Percentiles rank a stretch among this genome's conserved stretches.
Evolutionary conservation across 2,888 invertebrate species (phyloP).

Genomic region (Nezara viridula): DNA sequence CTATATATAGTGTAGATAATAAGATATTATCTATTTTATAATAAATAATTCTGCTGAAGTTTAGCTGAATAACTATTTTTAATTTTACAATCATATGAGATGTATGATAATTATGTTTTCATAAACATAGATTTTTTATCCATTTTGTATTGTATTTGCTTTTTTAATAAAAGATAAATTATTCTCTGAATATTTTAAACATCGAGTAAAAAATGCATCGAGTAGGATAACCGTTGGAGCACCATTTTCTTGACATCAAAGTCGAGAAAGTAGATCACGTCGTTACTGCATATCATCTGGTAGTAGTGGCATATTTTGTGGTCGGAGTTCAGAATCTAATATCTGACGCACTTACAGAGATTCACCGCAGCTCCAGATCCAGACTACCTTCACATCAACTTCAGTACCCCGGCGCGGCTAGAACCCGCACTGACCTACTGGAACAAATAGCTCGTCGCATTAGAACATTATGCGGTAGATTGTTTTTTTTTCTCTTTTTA

Average conservation of each 20-base stretch:
- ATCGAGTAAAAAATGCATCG: neutral
- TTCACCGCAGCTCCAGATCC: neutral
- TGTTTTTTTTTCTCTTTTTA: neutral
- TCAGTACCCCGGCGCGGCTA: neutral
- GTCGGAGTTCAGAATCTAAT: neutral
- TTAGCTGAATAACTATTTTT: too few species aligned
- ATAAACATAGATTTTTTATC: too few species aligned
- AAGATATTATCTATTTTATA: too few species aligned
- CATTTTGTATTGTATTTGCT: too few species aligned
- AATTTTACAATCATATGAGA: too few species aligned
- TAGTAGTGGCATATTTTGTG: constrained; percentile 19
- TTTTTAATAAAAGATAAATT: too few species aligned
- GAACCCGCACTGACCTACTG: constrained; percentile 11
- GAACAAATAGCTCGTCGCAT: neutral
- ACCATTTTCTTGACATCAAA: neutral
- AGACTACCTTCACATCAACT: neutral
- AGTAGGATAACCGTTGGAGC: neutral
- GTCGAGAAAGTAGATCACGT: neutral
- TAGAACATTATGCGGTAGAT: neutral
- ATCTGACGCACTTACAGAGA: neutral
- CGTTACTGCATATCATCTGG: neutral
- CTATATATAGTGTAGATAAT: too few species aligned
- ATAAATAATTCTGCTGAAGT: too few species aligned
- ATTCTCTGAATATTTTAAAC: neutral
- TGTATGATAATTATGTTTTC: too few species aligned